Evolutionary conservation across 2,113 vertebrate genomes (phyloP), one percentile per base, ranked within the genome.

Genomic region (Promerops cafer): DNA sequence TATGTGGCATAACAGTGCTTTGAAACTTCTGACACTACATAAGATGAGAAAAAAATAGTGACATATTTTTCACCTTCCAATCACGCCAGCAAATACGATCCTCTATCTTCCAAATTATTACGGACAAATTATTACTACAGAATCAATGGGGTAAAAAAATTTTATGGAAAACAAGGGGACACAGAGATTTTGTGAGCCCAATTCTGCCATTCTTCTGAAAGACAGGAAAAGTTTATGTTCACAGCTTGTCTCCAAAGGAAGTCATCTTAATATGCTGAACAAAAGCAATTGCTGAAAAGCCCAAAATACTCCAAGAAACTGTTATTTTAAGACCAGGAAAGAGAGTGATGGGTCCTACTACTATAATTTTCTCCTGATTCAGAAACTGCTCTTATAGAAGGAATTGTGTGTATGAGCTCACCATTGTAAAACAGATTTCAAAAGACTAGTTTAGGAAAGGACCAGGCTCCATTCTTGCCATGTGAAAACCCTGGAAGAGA

Each of bases 141-240:
- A 90, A 69, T 17, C 52, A 75, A 54, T 11, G 14, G 10, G 24
- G 8, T 26, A 66, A 77, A 37, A 70, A 53, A 12, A 61, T 64
- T 49, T 74, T 53, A 77, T 57, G 16, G 18, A 77, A 86, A 92
- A 49, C 13, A 49, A 77, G 14, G 7, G 60, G 39, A 59, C 1
- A 0, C 17, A 90, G 17, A 65, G 39, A 86, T 45, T 82, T 83
- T 1, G 1, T 2, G 1, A 63, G 52, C 53, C 8, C 0, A 3
- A 81, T 81, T 53, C 47, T 81, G 35, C 6, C 5, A 7, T 39
- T 78, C 88, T 90, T 57, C 68, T 65, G 44, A 30, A 83, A 66
- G 13, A 71, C 4, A 33, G 20, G 79, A 80, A 68, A 90, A 9
- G 18, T 54, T 90, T 31, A 40, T 40, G 37, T 42, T 75, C 40